Conservation (phyloP, 2,888 invertebrate genomes). For the Onchidella celtica region DNA sequence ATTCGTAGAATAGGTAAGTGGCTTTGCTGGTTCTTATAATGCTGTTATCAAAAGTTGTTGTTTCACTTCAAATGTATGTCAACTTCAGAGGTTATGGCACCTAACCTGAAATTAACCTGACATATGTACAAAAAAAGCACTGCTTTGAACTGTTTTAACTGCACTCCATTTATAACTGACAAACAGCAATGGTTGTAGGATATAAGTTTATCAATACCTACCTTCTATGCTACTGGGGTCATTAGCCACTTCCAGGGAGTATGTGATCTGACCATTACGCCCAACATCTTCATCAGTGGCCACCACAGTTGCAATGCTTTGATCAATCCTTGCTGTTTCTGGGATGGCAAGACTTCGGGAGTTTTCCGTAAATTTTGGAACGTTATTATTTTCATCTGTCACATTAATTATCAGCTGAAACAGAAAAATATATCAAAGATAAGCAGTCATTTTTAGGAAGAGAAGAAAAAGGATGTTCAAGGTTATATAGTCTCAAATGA, state of each 20-base stretch:
- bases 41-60: too few relatives aligned
- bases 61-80: too few relatives aligned
- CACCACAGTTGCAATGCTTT: conserved; percentile 10
- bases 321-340: conserved; percentile 46
- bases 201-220: too few relatives aligned
- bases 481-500: not conserved
- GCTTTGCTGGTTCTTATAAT: too few relatives aligned
- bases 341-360: conserved; percentile 30
- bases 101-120: too few relatives aligned
- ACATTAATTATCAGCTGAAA: conserved; percentile 65
- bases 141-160: too few relatives aligned
- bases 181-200: too few relatives aligned
- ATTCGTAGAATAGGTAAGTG: too few relatives aligned
- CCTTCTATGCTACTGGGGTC: not conserved
- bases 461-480: conserved; percentile 5
- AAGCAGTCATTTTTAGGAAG: not conserved
- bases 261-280: conserved; percentile 33
- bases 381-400: conserved; percentile 74
- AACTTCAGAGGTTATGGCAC: too few relatives aligned
- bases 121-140: too few relatives aligned
- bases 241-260: conserved; percentile 1
- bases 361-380: conserved; percentile 64
- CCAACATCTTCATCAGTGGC: conserved; percentile 39
- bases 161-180: too few relatives aligned
- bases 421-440: not conserved